Evolutionary conservation across 1,140 invertebrate species (phyloP).

Genomic region (Latrodectus geometricus): DNA sequence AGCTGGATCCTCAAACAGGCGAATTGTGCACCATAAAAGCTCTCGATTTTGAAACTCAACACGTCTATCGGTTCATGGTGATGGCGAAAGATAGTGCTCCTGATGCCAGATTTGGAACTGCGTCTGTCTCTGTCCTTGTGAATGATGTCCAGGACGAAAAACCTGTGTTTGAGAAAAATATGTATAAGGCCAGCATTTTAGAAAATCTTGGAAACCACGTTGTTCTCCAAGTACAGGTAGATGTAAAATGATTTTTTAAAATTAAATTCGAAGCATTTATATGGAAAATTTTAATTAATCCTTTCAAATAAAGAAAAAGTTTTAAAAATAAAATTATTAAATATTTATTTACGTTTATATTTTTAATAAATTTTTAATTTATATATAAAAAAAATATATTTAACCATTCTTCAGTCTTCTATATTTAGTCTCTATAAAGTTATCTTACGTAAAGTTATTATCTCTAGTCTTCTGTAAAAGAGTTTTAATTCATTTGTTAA

Average conservation of each 20-base stretch:
- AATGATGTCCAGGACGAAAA: constrained; percentile 86
- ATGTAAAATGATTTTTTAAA: neutral
- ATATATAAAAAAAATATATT: no score
- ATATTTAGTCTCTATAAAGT: no score
- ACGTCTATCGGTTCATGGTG: constrained; percentile 77
- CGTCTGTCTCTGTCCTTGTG: constrained; percentile 84
- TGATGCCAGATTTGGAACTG: constrained; percentile 86
- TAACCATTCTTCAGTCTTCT: no score
- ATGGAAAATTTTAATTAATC: no score
- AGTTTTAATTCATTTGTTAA: no score
- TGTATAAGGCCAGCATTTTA: constrained; percentile 82
- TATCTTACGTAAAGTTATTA: no score
- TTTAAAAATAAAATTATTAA: no score
- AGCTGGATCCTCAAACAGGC: constrained; percentile 81
- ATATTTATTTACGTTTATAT: no score
- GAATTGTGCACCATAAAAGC: constrained; percentile 80
- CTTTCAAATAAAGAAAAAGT: no score
- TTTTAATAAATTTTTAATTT: no score
- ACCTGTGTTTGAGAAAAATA: constrained; percentile 80
- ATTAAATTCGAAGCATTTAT: no score
- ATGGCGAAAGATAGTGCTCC: constrained; percentile 88
- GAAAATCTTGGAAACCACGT: constrained; percentile 82
- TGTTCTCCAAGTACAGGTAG: constrained; percentile 78
- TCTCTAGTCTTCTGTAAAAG: no score
- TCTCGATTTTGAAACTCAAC: constrained; percentile 86